Evolutionary conservation across 2,888 invertebrate genomes (phyloP).

Genomic region (Maniola hyperantus): DNA sequence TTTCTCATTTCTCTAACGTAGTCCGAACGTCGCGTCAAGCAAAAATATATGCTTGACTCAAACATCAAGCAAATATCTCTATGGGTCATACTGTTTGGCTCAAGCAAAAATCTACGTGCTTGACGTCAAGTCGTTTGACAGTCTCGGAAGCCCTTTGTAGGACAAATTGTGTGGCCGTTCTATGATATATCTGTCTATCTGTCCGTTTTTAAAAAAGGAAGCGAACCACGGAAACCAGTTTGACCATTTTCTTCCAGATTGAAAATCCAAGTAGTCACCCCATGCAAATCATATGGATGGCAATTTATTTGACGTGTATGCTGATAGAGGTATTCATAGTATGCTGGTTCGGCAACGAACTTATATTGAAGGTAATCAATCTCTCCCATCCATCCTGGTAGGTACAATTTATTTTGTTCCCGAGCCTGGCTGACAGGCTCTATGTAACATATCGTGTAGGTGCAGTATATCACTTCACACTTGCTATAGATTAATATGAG

Average conservation of each 20-base stretch:
- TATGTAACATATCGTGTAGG: constrained; percentile 23
- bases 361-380: constrained; percentile 70
- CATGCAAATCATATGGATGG: constrained; percentile 79
- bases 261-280: constrained; percentile 73
- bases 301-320: constrained; percentile 77
- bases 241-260: constrained; percentile 56
- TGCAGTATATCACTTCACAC: constrained; percentile 14
- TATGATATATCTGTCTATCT: too few relatives aligned
- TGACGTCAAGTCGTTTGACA: too few relatives aligned
- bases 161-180: too few relatives aligned
- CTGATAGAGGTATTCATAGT: constrained; percentile 77
- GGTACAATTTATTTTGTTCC: constrained; percentile 26
- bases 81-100: too few relatives aligned
- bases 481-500: constrained; percentile 2
- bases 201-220: too few relatives aligned
- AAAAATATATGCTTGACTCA: too few relatives aligned
- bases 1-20: too few relatives aligned
- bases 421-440: constrained; percentile 21
- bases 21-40: too few relatives aligned
- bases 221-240: neutral
- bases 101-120: too few relatives aligned
- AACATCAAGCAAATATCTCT: too few relatives aligned
- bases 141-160: too few relatives aligned
- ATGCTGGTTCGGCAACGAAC: constrained; percentile 78
- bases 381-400: constrained; percentile 19